These are phyloP conservation scores for Distichodus sexfasciatus DNA, from an alignment of 2,797 vertebrate species.

Conservation along the genomic window DNA sequence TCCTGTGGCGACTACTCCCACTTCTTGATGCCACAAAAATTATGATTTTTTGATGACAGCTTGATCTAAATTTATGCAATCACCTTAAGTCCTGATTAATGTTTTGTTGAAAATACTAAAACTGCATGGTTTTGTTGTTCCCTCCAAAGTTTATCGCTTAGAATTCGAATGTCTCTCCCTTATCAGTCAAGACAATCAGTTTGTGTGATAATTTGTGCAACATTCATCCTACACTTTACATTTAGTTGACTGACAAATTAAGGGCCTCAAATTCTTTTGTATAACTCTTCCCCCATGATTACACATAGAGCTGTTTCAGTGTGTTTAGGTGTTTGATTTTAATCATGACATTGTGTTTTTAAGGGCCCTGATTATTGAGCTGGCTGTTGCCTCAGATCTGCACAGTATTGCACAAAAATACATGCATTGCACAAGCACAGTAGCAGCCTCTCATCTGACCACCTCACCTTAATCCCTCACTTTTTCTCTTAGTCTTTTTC, in stretches of 20 bases:
- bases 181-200: not conserved
- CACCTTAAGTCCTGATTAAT: conserved; percentile 19
- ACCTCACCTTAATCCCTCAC: conserved; percentile 27
- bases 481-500: conserved; percentile 33
- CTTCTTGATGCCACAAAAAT: conserved; percentile 12
- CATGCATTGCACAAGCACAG: conserved; percentile 52
- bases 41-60: not conserved
- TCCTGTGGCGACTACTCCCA: conserved; percentile 20
- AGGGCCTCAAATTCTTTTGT: conserved; percentile 21
- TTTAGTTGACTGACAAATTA: not conserved
- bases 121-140: conserved; percentile 42
- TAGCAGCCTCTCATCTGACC: conserved; percentile 49
- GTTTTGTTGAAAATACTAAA: conserved; percentile 18
- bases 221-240: not conserved
- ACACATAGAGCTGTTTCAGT: not conserved
- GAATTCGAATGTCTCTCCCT: not conserved
- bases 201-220: conserved; percentile 30
- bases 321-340: conserved; percentile 28
- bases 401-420: conserved; percentile 51
- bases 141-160: conserved; percentile 14
- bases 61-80: not conserved
- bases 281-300: not conserved
- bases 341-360: not conserved
- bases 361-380: conserved; percentile 40
- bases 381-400: conserved; percentile 27